Evolutionary conservation across 2,888 invertebrate species (phyloP).

Genomic region (Lepidochrysops patricia): DNA sequence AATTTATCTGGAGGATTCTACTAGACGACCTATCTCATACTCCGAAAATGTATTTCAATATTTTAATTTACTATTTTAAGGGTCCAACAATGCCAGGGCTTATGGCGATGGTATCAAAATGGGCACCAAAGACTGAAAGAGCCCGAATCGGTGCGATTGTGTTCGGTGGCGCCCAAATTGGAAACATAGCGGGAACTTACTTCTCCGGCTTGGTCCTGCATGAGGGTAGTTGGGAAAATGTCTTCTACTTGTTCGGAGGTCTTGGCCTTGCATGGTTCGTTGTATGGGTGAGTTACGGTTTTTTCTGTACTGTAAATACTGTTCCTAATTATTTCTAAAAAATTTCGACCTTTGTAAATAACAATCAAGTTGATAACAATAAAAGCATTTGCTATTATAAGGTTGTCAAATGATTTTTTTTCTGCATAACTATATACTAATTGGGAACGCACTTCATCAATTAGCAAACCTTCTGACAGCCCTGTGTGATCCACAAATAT

Average conservation of each 20-base stretch:
- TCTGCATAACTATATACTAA: no score
- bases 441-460: no score
- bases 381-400: no score
- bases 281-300: conserved; percentile 58
- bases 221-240: conserved; percentile 69
- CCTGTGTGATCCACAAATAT: not conserved
- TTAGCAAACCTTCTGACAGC: not conserved
- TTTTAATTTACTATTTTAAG: no score
- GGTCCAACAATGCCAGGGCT: conserved; percentile 78
- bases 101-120: conserved; percentile 75
- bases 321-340: no score
- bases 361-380: no score
- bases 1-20: no score
- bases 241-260: conserved; percentile 75
- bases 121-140: conserved; percentile 75
- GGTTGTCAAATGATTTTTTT: no score
- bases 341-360: no score
- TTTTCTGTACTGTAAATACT: not conserved
- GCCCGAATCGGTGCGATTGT: conserved; percentile 79
- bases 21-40: no score
- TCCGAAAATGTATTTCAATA: no score
- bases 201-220: conserved; percentile 69
- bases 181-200: conserved; percentile 49
- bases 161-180: conserved; percentile 58
- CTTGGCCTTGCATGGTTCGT: conserved; percentile 69